Percentiles rank a stretch among this genome's conserved stretches.
Evolutionary conservation across 2,888 invertebrate genomes (phyloP).

Genomic region (Andrena fulva): DNA sequence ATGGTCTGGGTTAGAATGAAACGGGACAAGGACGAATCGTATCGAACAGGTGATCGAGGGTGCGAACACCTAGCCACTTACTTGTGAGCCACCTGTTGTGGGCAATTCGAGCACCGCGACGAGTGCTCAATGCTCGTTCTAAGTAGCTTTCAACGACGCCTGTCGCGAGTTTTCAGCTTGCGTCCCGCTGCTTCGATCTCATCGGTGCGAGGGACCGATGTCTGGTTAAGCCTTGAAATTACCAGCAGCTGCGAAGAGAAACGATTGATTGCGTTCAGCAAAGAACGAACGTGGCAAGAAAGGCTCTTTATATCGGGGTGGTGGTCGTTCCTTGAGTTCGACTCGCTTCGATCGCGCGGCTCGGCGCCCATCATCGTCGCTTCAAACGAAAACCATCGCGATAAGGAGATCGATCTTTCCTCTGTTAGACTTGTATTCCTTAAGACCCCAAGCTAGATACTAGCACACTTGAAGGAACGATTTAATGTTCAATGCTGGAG

Average conservation of each 20-base stretch:
- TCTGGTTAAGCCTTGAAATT: constrained; percentile 42
- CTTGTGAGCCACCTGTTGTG: constrained; percentile 82
- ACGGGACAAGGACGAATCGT: constrained; percentile 15
- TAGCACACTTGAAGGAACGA: background rate
- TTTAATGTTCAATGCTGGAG: background rate
- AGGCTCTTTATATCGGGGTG: background rate
- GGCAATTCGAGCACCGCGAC: constrained; percentile 70
- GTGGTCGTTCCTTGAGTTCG: constrained; percentile 40
- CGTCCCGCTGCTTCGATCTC: constrained; percentile 62
- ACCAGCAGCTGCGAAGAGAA: constrained; percentile 60
- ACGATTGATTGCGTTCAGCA: constrained; percentile 46
- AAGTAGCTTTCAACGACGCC: constrained; percentile 63
- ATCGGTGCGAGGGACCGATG: constrained; percentile 48
- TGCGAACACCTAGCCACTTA: constrained; percentile 61
- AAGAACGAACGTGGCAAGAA: constrained; percentile 25
- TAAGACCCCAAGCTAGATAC: background rate
- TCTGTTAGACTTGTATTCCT: background rate
- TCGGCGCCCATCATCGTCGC: background rate
- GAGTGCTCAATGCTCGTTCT: constrained; percentile 69
- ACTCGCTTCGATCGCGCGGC: constrained; percentile 3
- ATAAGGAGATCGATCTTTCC: background rate
- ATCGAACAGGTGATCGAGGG: constrained; percentile 22
- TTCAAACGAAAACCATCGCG: background rate
- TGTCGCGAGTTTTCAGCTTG: constrained; percentile 66
- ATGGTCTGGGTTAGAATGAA: background rate